A percentile compares a stretch with the other conserved stretches of the same genome.
Conservation (phyloP, 2,113 vertebrate species). For the Corynorhinus townsendii region DNA sequence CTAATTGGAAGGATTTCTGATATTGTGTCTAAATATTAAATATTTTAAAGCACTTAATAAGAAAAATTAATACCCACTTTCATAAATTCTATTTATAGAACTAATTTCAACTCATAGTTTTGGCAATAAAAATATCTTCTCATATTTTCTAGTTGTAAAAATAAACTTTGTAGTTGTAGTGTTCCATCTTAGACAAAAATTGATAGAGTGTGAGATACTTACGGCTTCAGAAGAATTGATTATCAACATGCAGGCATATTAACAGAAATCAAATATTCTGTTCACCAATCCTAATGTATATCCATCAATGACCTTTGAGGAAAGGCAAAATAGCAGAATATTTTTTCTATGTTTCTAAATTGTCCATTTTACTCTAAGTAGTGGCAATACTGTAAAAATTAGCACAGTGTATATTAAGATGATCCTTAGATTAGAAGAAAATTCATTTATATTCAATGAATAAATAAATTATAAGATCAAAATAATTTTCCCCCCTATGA, state of each 20-base stretch:
- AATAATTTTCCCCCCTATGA: background rate
- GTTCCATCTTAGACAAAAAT: background rate
- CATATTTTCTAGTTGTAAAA: background rate
- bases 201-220: background rate
- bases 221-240: background rate
- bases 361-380: background rate
- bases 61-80: background rate
- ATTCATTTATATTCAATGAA: slow-evolving; percentile 42
- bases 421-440: background rate
- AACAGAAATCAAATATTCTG: background rate
- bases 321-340: background rate
- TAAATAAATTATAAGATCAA: slow-evolving; percentile 42
- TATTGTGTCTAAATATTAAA: background rate
- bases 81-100: background rate
- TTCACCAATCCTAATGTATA: background rate
- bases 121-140: background rate
- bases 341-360: background rate
- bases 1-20: background rate
- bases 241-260: background rate
- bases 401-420: background rate
- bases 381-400: background rate
- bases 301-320: background rate
- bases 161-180: background rate
- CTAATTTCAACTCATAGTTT: background rate
- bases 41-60: background rate